These are phyloP conservation scores for Pipra filicauda DNA, from an alignment of 2,113 vertebrate genomes.

Conservation along the genomic window DNA sequence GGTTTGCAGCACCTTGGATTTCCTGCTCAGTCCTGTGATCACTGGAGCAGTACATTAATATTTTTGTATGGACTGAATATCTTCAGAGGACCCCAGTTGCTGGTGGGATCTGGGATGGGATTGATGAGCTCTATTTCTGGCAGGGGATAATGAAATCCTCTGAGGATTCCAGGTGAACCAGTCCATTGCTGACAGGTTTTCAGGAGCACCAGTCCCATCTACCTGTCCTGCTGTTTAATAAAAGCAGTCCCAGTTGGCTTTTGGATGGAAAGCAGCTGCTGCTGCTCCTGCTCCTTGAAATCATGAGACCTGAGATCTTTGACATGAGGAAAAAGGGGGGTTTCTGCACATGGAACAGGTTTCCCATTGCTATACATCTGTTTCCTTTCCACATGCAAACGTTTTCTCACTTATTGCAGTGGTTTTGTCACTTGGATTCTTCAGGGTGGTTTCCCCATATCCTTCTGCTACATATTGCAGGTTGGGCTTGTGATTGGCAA, in stretches of 20 bases:
- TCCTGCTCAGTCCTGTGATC: accelerated
- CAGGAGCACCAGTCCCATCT: not conserved
- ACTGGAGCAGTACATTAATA: accelerated
- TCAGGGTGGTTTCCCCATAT: slow-evolving; percentile 8
- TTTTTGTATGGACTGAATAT: accelerated
- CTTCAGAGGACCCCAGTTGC: not conserved
- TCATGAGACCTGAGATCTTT: not conserved
- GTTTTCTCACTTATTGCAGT: not conserved
- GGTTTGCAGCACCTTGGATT: not conserved
- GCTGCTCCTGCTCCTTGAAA: not conserved
- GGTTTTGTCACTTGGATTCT: not conserved
- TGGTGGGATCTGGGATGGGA: not conserved
- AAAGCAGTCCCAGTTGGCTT: not conserved
- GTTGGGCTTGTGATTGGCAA: slow-evolving; percentile 62
- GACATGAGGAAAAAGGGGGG: accelerated
- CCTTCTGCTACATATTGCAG: slow-evolving; percentile 69
- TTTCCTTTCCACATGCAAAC: slow-evolving; percentile 25
- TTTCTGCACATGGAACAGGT: not conserved
- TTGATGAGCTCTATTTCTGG: not conserved
- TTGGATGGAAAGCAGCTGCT: not conserved
- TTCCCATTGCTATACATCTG: slow-evolving; percentile 2
- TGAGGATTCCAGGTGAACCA: not conserved
- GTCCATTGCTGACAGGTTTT: not conserved
- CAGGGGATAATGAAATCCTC: not conserved
- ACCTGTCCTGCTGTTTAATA: not conserved